Evolutionary conservation across 1,140 invertebrate species (phyloP), one percentile per base, ranked within the genome.

Genomic region (Magallana gigas): DNA sequence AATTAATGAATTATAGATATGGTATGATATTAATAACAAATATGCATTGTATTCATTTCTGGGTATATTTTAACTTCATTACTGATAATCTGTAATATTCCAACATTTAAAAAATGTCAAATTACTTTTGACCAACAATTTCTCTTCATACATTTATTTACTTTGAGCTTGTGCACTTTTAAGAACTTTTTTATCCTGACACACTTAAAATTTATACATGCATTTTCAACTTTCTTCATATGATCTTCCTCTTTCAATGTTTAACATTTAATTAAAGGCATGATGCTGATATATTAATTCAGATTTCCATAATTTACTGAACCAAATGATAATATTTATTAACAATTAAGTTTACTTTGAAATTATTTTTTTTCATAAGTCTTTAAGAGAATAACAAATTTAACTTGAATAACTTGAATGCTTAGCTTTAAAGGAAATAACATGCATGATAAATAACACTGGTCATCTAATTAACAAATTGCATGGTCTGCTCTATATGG

Each of bases 381-480:
- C 9, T 29, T 36, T 18, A 18, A 76, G 23, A 12, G 23, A 76
- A 76, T 36, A 11, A 8, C 36, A 23, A 11, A 11, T 76, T 9
- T 76, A 76, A 18, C 36, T 76, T 76, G 23, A 76, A 76, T 76
- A 29, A 76, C 36, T 76, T 18, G 36, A 76, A 76, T 76, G 68
- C 68, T 76, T 76, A 76, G 68, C 68, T 76, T 76, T 62, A 29
- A 2, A 36, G 36, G 8, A 18, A 76, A 76, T 76, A 76, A 76
- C 68, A 76, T 36, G 68, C 68, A 76, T 76, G 68, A 11, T 9
- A 76, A 36, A 76, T 76, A 76, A 76, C 68, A 76, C 68, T 76
- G 68, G 68, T 76, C 68, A 76, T 76, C 68, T 76, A 14, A 62
- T 62, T 62, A 76, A 76, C 68, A 76, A 76, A 14, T 29, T 76